A percentile compares a stretch with the other conserved stretches of the same genome.
These are phyloP conservation scores for Physeter macrocephalus DNA, from an alignment of 2,113 vertebrate genomes.

Conservation along the genomic window DNA sequence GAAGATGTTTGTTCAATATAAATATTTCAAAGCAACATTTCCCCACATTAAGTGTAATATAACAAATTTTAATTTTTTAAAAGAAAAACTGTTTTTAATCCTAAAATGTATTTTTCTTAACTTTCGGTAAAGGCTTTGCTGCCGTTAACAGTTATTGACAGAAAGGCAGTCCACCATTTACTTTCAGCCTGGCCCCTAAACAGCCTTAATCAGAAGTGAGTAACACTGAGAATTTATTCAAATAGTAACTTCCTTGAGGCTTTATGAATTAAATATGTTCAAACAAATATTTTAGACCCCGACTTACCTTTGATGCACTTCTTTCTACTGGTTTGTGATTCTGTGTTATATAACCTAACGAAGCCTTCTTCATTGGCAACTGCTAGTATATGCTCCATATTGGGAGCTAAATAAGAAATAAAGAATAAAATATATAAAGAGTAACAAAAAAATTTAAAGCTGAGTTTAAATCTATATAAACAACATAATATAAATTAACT, in stretches of 20 bases:
- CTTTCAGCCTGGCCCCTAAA: neutral
- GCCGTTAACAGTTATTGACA: neutral
- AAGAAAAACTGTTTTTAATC: neutral
- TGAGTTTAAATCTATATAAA: neutral
- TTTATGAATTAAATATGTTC: conserved; percentile 26
- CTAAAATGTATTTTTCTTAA: neutral
- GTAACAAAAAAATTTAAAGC: neutral
- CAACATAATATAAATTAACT: neutral
- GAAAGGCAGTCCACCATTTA: neutral
- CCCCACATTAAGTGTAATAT: neutral
- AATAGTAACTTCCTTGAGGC: neutral
- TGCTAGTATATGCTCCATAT: conserved; percentile 84
- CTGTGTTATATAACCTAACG: conserved; percentile 91
- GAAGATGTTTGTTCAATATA: neutral
- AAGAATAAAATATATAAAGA: neutral
- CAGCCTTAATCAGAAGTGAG: neutral
- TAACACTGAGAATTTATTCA: neutral
- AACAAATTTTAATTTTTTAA: neutral
- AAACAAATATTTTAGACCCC: neutral
- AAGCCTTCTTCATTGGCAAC: conserved; percentile 96
- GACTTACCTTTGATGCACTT: conserved; percentile 88
- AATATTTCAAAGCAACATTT: conserved; percentile 22
- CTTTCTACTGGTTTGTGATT: conserved; percentile 73
- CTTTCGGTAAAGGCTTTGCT: neutral
- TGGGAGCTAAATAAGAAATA: conserved; percentile 77